Base-by-base conservation (phyloP, 2,113 vertebrate genomes). In the Procapra przewalskii region DNA sequence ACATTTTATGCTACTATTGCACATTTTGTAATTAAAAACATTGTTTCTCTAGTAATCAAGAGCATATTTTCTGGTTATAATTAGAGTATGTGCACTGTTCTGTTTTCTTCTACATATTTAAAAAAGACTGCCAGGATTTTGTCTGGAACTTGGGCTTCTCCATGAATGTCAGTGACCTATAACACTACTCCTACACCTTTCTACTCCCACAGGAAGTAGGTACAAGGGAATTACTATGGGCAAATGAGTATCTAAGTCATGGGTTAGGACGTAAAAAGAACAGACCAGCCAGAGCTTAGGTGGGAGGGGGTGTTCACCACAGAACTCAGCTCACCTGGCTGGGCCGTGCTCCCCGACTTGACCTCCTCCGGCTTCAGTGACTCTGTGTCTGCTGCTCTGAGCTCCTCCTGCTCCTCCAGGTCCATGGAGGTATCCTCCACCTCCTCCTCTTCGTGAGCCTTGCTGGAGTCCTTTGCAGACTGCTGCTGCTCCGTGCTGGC, bases 401-500 rank as follows among this genome's bases (percentile, higher is more conserved):
- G 98, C 85, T 99, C 98, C 57, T 99, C 99, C 0, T 97, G 52
- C 55, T 99, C 98, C 40, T 99, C 98, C 0, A 89, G 98, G 90
- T 99, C 99, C 99, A 99, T 99, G 87, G 98, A 97, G 27, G 97
- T 64, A 55, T 99, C 99, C 92, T 99, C 98, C 36, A 2, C 64
- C 82, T 98, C 89, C 31, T 91, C 99, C 36, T 99, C 99, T 84
- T 99, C 98, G 21, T 99, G 98, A 89, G 98, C 98, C 79, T 98
- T 94, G 79, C 98, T 97, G 29, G 97, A 97, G 48, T 98, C 97
- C 48, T 98, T 97, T 17, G 98, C 60, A 52, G 98, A 98, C 87
- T 99, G 99, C 95, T 99, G 99, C 94, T 99, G 99, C 54, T 99
- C 99, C 59, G 99, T 98, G 82, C 98, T 99, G 93, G 99, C 99